phyloP scores from a whole-genome alignment of 2,113 vertebrate species.

The Chaenogobius annularis region DNA sequence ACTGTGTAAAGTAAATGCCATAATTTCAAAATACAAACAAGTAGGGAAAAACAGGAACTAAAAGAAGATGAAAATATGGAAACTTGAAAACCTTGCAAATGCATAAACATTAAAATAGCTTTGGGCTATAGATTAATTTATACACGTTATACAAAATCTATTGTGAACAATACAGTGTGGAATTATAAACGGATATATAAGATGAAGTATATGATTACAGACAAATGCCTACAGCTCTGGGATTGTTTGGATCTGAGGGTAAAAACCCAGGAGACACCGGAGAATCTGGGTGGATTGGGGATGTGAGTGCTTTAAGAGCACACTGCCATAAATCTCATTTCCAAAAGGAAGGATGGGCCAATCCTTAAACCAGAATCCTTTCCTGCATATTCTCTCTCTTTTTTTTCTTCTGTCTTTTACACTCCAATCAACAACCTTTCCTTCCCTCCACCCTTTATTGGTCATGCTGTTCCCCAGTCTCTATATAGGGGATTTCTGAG shows the following conservation, averaged over 20 bases:
- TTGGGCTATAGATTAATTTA: too few species aligned
- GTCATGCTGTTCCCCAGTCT: constrained; percentile 8
- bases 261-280: constrained; percentile 10
- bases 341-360: constrained; percentile 50
- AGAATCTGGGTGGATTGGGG: constrained; percentile 39
- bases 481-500: constrained; percentile 1
- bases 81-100: too few species aligned
- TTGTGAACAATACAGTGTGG: not conserved
- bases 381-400: constrained; percentile 23
- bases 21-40: too few species aligned
- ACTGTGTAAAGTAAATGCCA: not conserved
- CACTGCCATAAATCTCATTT: constrained; percentile 55
- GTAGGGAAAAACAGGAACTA: not conserved
- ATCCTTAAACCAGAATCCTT: constrained; percentile 55
- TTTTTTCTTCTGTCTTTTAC: constrained; percentile 15
- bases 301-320: constrained; percentile 37
- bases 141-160: not conserved
- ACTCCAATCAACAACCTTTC: constrained; percentile 29
- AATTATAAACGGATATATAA: not conserved
- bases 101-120: too few species aligned
- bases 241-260: not conserved
- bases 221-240: not conserved
- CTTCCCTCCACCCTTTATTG: constrained; percentile 13
- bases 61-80: not conserved
- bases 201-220: not conserved